Percentiles rank a stretch among this genome's conserved stretches.
These are phyloP conservation scores for Lethenteron reissneri DNA, from an alignment of 2,113 vertebrate species.

Conservation along the genomic window DNA sequence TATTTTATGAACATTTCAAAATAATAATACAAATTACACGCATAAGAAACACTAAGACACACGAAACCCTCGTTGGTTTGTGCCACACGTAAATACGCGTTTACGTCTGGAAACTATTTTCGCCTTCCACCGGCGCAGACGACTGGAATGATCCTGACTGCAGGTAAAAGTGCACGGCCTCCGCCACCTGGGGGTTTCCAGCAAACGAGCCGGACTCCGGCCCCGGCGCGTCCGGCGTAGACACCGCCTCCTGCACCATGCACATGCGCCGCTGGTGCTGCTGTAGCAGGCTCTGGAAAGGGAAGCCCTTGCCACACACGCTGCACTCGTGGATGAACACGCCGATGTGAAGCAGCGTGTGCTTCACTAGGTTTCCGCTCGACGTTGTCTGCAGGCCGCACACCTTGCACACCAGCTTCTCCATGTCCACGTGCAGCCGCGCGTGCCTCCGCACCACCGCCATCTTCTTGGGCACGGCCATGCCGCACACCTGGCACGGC, in stretches of 20 bases:
- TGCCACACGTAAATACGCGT: too few relatives aligned
- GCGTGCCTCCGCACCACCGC: neutral
- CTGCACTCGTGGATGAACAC: neutral
- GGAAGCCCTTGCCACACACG: constrained; percentile 5
- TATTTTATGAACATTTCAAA: too few relatives aligned
- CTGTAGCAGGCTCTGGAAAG: constrained; percentile 3
- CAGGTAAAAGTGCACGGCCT: too few relatives aligned
- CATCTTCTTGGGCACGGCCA: constrained; percentile 5
- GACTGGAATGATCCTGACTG: too few relatives aligned
- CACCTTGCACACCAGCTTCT: constrained; percentile 1
- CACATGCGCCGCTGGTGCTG: constrained; percentile 5
- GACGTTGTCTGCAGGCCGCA: constrained; percentile 1
- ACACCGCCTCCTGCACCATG: neutral
- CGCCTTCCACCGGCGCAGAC: too few relatives aligned
- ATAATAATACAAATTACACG: too few relatives aligned
- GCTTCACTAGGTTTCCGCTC: neutral
- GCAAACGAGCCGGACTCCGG: too few relatives aligned
- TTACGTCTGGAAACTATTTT: too few relatives aligned
- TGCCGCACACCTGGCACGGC: constrained; percentile 1
- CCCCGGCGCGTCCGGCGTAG: neutral
- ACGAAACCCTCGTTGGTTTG: too few relatives aligned
- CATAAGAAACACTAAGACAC: too few relatives aligned
- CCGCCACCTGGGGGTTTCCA: too few relatives aligned
- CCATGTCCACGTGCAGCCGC: constrained; percentile 3
- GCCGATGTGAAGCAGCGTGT: constrained; percentile 1